Percentiles rank a stretch among this genome's conserved stretches.
These are phyloP conservation scores for Thalassophryne amazonica DNA, from an alignment of 2,797 vertebrate species.

Conservation along the genomic window DNA sequence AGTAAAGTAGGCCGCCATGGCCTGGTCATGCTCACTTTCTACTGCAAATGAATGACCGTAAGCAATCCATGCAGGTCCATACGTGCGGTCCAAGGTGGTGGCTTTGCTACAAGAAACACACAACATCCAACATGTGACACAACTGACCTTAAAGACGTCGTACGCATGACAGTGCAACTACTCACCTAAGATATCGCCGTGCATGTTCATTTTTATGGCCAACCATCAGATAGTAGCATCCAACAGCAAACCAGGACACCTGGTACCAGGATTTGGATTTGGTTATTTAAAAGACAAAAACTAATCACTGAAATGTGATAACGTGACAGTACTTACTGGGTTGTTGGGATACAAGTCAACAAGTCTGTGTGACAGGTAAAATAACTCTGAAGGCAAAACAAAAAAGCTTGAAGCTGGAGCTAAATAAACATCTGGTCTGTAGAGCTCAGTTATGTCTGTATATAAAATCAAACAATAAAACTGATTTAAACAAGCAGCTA, in stretches of 20 bases:
- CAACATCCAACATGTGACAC: neutral
- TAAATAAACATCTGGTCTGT: too few species aligned
- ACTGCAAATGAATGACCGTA: conserved; percentile 98
- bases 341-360: conserved; percentile 99
- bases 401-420: neutral
- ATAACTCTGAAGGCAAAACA: conserved; percentile 82
- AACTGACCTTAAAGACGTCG: neutral
- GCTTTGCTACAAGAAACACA: conserved; percentile 84
- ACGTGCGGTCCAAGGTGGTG: conserved; percentile 94
- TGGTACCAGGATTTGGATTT: conserved; percentile 23
- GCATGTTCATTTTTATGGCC: conserved; percentile 98
- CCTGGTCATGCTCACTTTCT: conserved; percentile 98
- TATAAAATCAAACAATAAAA: too few species aligned
- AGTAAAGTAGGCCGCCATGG: conserved; percentile 98
- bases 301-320: neutral
- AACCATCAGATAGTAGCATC: conserved; percentile 99
- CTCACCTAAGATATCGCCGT: conserved; percentile 93
- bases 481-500: too few species aligned
- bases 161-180: neutral
- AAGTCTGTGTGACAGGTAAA: conserved; percentile 98
- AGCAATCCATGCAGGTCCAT: conserved; percentile 96
- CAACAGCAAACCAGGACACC: conserved; percentile 95
- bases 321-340: conserved; percentile 83
- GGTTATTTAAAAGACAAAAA: neutral
- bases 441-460: too few species aligned